phyloP scores from a whole-genome alignment of 2,797 vertebrate genomes.

The Myiothlypis coronata region DNA sequence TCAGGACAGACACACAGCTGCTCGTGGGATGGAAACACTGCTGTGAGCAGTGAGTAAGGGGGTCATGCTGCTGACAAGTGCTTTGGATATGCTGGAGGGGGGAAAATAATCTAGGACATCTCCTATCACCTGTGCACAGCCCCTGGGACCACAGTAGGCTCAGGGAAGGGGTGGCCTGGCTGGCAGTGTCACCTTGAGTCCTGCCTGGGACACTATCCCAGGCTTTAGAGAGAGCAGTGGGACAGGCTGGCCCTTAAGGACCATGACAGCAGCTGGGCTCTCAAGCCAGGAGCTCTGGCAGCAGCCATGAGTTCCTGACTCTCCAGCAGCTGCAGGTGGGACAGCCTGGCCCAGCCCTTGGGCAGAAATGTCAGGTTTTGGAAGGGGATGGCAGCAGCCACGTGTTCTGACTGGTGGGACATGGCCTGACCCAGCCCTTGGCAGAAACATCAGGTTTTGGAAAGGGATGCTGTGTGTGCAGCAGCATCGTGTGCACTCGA shows the following conservation, averaged over 20 bases:
- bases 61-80: not conserved
- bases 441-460: not conserved
- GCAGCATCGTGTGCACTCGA: rapidly evolving
- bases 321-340: not conserved
- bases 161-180: not conserved
- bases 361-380: not conserved
- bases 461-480: not conserved
- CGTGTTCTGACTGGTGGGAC: not conserved
- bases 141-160: rapidly evolving
- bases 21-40: not conserved
- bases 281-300: not conserved
- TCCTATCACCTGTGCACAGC: not conserved
- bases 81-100: not conserved
- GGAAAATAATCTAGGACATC: not conserved
- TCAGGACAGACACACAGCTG: not conserved
- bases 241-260: not conserved
- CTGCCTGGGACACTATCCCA: not conserved
- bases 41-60: not conserved
- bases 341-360: not conserved
- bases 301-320: not conserved
- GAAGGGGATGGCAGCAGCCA: not conserved
- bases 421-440: not conserved
- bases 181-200: not conserved
- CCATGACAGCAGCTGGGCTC: not conserved
- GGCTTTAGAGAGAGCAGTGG: not conserved